Percentiles rank a stretch among this genome's conserved stretches.
Conservation (phyloP, 2,113 vertebrate genomes). For the Protobothrops flavoviridis region DNA sequence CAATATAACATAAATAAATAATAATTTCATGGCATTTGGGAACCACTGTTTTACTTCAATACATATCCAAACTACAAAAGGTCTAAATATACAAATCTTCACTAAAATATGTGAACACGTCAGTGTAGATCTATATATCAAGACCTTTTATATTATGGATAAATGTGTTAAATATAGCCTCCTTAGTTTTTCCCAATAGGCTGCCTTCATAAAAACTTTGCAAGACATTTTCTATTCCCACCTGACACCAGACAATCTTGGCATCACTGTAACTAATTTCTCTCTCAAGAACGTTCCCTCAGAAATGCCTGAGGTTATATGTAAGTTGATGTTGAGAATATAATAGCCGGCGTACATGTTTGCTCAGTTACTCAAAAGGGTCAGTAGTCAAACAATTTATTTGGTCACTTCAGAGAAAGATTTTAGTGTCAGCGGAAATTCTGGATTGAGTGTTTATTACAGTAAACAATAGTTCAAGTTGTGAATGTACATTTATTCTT, state of each 20-base stretch:
- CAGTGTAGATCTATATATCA: background rate
- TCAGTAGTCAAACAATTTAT: background rate
- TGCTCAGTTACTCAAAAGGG: slow-evolving; percentile 14
- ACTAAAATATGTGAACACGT: background rate
- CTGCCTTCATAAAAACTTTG: background rate
- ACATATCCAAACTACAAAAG: background rate
- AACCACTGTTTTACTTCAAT: background rate
- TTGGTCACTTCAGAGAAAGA: background rate
- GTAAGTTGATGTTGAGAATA: slow-evolving; percentile 15
- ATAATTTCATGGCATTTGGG: background rate
- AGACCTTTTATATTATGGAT: background rate
- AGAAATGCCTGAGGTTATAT: slow-evolving; percentile 7
- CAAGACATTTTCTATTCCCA: slow-evolving; percentile 13
- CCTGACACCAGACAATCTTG: background rate
- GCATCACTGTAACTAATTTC: slow-evolving; percentile 13
- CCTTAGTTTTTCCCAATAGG: background rate
- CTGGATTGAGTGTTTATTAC: slow-evolving; percentile 9
- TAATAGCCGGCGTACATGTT: slow-evolving; percentile 27
- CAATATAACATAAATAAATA: background rate
- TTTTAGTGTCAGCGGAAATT: background rate
- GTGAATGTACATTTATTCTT: background rate
- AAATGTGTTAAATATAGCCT: background rate
- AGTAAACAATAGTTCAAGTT: background rate
- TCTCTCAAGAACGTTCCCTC: slow-evolving; percentile 5
- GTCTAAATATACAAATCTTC: background rate